Evolutionary conservation across 2,888 invertebrate species (phyloP).

Genomic region (Eurytoma adleriae): DNA sequence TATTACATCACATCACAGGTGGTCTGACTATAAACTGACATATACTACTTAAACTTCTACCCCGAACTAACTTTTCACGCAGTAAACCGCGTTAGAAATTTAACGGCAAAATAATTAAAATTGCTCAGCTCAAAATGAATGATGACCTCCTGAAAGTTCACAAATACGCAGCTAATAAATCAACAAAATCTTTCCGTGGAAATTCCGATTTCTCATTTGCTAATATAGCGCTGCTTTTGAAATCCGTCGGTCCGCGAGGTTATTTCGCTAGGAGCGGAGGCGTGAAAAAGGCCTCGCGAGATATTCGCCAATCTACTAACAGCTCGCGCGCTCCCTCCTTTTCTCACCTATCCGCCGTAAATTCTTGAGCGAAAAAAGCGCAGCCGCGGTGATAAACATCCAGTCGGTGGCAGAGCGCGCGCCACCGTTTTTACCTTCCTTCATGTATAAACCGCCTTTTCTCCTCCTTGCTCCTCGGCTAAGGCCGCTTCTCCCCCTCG

Average conservation of each 20-base stretch:
- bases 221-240: too few relatives aligned
- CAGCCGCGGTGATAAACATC: conserved; percentile 38
- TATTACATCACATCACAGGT: too few relatives aligned
- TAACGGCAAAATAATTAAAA: too few relatives aligned
- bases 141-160: too few relatives aligned
- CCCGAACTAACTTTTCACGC: too few relatives aligned
- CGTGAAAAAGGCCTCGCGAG: not conserved
- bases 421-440: not conserved
- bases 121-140: too few relatives aligned
- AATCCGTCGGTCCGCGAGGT: not conserved
- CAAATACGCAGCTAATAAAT: too few relatives aligned
- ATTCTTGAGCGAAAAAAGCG: conserved; percentile 37
- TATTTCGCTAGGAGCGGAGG: not conserved
- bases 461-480: not conserved
- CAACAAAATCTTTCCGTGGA: too few relatives aligned
- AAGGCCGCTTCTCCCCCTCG: not conserved
- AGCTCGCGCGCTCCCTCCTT: conserved; percentile 15
- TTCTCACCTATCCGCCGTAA: conserved; percentile 19
- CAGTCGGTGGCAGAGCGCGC: conserved; percentile 25
- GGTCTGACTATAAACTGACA: too few relatives aligned
- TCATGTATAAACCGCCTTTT: not conserved
- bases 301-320: conserved; percentile 48
- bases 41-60: too few relatives aligned
- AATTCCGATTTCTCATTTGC: not conserved
- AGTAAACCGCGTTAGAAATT: too few relatives aligned